A percentile compares a stretch with the other conserved stretches of the same genome.
Evolutionary conservation across 2,113 vertebrate species (phyloP).

Genomic region (Istiophorus platypterus): DNA sequence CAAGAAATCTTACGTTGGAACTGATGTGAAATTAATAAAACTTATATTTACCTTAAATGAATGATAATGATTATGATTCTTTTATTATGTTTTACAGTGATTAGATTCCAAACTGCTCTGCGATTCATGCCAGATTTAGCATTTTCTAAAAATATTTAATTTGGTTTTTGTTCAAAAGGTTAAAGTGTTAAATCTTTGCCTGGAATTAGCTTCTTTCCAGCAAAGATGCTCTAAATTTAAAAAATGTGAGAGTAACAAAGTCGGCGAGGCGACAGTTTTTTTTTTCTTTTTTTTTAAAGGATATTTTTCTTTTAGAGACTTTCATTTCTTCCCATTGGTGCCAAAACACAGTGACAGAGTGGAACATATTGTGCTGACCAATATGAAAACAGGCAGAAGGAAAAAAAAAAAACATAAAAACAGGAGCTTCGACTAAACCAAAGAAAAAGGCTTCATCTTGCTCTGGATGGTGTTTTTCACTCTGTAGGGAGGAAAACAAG

Average conservation of each 20-base stretch:
- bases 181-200: background rate
- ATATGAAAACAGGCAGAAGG: constrained; percentile 19
- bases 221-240: constrained; percentile 27
- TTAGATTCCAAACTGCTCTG: background rate
- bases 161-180: background rate
- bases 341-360: constrained; percentile 25
- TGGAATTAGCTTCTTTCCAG: background rate
- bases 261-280: background rate
- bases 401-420: background rate
- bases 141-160: background rate
- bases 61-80: background rate
- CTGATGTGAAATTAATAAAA: background rate
- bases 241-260: background rate
- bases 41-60: background rate
- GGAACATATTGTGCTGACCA: constrained; percentile 7
- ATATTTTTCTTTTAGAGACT: constrained; percentile 1
- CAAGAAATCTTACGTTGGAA: background rate
- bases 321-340: background rate
- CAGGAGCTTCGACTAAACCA: background rate
- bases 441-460: background rate
- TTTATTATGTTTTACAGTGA: background rate
- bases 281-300: constrained; percentile 12
- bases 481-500: background rate
- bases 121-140: background rate
- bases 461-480: constrained; percentile 37